phyloP scores from a whole-genome alignment of 1,140 invertebrate genomes.

The Drosophila dunni region DNA sequence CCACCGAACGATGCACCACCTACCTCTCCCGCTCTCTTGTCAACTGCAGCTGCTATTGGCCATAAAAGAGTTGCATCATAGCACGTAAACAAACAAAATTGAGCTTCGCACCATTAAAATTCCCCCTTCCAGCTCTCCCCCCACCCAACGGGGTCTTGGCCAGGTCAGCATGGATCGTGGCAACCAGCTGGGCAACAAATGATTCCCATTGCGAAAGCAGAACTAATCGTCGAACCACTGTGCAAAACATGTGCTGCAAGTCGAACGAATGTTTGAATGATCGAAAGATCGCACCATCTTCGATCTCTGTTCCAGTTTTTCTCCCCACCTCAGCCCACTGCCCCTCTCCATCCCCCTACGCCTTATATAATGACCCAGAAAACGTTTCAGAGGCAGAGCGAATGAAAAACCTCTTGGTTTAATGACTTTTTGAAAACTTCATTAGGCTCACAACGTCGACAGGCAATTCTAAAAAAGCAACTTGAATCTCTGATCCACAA shows the following conservation, averaged over 20 bases:
- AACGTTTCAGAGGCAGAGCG: conserved; percentile 22
- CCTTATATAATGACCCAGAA: conserved; percentile 70
- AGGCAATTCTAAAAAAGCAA: conserved; percentile 3
- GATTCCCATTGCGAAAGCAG: conserved; percentile 54
- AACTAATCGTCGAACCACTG: conserved; percentile 44
- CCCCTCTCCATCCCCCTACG: neutral
- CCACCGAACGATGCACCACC: neutral
- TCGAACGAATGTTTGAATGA: conserved; percentile 28
- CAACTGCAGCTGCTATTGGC: conserved; percentile 5
- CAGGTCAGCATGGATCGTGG: conserved; percentile 27
- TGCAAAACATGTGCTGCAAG: conserved; percentile 48
- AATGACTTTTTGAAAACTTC: conserved; percentile 67
- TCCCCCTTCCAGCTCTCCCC: too few species aligned
- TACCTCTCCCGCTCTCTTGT: neutral
- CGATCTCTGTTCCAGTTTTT: conserved; percentile 11
- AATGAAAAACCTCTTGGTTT: conserved; percentile 62
- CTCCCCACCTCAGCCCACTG: neutral
- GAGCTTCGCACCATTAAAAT: neutral
- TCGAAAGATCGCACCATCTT: conserved; percentile 8
- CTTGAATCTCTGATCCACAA: conserved; percentile 59
- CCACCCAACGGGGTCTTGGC: neutral
- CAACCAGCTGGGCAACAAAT: conserved; percentile 29
- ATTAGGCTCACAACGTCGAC: conserved; percentile 34
- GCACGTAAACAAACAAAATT: conserved; percentile 28
- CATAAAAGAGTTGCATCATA: conserved; percentile 45